A percentile compares a stretch with the other conserved stretches of the same genome.
Evolutionary conservation across 2,113 vertebrate genomes (phyloP).

Genomic region (Rhynchopsitta pachyrhyncha): DNA sequence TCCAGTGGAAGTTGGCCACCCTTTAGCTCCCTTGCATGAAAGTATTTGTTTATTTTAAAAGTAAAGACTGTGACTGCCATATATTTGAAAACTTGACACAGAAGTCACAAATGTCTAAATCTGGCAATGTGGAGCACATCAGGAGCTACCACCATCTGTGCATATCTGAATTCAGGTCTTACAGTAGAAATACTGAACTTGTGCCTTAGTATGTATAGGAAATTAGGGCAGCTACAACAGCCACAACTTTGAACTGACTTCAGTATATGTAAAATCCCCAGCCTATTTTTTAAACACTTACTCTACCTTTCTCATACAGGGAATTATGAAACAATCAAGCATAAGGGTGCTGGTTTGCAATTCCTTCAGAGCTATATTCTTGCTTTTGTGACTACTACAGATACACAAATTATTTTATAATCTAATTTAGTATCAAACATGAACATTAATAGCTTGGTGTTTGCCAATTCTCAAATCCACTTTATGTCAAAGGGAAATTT

Average conservation of each 20-base stretch:
- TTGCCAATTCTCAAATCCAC: neutral
- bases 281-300: neutral
- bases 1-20: neutral
- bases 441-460: neutral
- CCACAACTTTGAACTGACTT: neutral
- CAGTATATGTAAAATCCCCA: neutral
- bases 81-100: neutral
- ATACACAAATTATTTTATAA: neutral
- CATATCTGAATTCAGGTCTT: neutral
- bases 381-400: neutral
- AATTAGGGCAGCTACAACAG: neutral
- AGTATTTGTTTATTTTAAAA: neutral
- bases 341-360: neutral
- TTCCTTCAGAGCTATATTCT: neutral
- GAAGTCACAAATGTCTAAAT: neutral
- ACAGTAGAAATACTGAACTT: neutral
- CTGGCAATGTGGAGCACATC: fast-evolving
- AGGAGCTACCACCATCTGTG: neutral
- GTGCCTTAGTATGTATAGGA: fast-evolving
- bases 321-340: neutral
- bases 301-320: neutral
- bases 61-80: neutral
- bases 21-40: neutral
- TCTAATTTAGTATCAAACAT: neutral
- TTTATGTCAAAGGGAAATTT: neutral